These are phyloP conservation scores for Cariama cristata DNA, from an alignment of 2,113 vertebrate genomes.

Conservation along the genomic window DNA sequence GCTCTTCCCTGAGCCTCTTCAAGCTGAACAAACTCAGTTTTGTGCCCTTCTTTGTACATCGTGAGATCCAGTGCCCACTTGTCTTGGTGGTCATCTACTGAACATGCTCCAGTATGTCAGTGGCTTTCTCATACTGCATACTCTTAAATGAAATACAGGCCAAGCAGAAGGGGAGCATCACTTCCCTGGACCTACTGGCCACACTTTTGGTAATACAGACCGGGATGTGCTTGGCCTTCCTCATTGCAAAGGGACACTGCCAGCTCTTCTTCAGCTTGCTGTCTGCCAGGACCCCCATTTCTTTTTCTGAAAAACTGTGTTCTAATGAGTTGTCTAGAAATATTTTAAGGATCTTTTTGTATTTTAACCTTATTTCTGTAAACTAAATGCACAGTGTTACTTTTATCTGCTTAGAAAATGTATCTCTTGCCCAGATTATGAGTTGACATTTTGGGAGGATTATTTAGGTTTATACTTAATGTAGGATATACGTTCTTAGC, in stretches of 20 bases:
- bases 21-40: not conserved
- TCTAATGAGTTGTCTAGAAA: not conserved
- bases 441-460: not conserved
- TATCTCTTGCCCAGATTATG: not conserved
- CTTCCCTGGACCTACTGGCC: not conserved
- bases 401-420: not conserved
- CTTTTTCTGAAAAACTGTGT: not conserved
- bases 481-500: not conserved
- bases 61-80: not conserved
- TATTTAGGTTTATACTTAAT: not conserved
- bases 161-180: not conserved
- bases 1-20: not conserved
- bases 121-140: not conserved
- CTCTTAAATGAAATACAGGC: not conserved
- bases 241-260: not conserved
- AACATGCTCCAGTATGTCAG: not conserved
- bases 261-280: not conserved
- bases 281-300: fast-evolving
- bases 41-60: not conserved
- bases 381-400: not conserved
- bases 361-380: not conserved
- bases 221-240: not conserved
- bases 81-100: not conserved
- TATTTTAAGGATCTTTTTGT: not conserved
- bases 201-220: not conserved